Evolutionary conservation across 1,140 invertebrate species (phyloP).

Genomic region (Drosophila pseudoobscura): DNA sequence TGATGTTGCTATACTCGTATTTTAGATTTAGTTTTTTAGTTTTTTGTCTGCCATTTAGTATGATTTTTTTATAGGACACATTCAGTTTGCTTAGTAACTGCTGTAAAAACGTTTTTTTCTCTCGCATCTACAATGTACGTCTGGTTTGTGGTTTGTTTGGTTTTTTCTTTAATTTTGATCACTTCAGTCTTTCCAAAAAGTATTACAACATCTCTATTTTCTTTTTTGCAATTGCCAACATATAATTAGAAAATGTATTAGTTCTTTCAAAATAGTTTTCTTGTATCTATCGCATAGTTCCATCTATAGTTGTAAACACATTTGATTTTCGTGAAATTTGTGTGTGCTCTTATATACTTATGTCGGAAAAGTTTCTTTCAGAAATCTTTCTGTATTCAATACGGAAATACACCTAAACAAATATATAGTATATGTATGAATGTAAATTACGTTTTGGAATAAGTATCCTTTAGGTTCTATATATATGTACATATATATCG

Average conservation of each 20-base stretch:
- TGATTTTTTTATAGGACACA: conserved; percentile 74
- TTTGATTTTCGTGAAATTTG: conserved; percentile 29
- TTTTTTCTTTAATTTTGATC: conserved; percentile 68
- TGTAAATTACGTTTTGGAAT: conserved; percentile 42
- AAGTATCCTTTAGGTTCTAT: conserved; percentile 27
- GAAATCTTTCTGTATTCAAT: conserved; percentile 64
- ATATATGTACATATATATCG: conserved; percentile 61
- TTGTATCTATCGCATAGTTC: conserved; percentile 48
- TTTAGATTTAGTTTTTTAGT: conserved; percentile 24
- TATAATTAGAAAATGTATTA: conserved; percentile 38
- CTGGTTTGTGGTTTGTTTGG: conserved; percentile 26
- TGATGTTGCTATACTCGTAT: conserved; percentile 50
- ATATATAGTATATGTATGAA: conserved; percentile 32
- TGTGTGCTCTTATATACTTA: conserved; percentile 9
- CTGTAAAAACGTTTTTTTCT: conserved; percentile 50
- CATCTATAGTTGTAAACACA: conserved; percentile 44
- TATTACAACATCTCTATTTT: conserved; percentile 43
- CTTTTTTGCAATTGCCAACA: conserved; percentile 22
- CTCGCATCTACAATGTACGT: conserved; percentile 6
- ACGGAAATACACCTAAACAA: conserved; percentile 53
- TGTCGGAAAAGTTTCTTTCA: conserved; percentile 50
- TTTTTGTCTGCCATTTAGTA: conserved; percentile 69
- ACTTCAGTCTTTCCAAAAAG: conserved; percentile 79
- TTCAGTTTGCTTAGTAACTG: conserved; percentile 70
- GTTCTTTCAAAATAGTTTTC: conserved; percentile 47